Percentiles rank a stretch among this genome's conserved stretches.
Conservation (phyloP, 2,113 vertebrate species). For the Phocoena phocoena region DNA sequence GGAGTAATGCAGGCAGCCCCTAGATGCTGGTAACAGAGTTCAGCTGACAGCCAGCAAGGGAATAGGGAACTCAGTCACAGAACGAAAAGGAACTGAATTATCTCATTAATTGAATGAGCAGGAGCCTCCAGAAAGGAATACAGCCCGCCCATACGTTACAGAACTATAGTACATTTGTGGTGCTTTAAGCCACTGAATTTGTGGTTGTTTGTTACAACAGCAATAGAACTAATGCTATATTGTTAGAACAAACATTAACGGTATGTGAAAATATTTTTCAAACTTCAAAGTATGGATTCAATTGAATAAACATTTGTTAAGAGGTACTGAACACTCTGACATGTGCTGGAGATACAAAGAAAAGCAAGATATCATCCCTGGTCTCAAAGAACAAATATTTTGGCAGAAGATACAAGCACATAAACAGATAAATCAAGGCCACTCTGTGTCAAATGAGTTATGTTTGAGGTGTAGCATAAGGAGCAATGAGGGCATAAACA, state of each 20-base stretch:
- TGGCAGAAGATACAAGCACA: background rate
- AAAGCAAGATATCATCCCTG: background rate
- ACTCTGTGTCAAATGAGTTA: background rate
- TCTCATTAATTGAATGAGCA: background rate
- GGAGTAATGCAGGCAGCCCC: background rate
- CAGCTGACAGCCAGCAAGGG: background rate
- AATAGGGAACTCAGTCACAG: background rate
- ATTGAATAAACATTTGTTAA: background rate
- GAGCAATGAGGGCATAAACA: fast-evolving
- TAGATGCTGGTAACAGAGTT: background rate
- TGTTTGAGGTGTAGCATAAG: background rate
- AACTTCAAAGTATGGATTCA: background rate
- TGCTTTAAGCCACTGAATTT: background rate
- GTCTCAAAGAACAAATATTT: background rate
- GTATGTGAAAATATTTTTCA: background rate
- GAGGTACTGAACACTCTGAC: background rate
- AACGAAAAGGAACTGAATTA: background rate
- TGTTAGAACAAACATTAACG: background rate
- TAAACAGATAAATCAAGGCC: background rate
- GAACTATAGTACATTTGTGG: background rate
- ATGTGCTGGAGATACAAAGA: background rate
- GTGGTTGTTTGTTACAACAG: background rate
- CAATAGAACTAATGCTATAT: background rate
- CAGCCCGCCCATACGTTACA: background rate
- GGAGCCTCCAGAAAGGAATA: background rate